Base-by-base conservation (phyloP, 2,113 vertebrate species). In the Eleginops maclovinus region DNA sequence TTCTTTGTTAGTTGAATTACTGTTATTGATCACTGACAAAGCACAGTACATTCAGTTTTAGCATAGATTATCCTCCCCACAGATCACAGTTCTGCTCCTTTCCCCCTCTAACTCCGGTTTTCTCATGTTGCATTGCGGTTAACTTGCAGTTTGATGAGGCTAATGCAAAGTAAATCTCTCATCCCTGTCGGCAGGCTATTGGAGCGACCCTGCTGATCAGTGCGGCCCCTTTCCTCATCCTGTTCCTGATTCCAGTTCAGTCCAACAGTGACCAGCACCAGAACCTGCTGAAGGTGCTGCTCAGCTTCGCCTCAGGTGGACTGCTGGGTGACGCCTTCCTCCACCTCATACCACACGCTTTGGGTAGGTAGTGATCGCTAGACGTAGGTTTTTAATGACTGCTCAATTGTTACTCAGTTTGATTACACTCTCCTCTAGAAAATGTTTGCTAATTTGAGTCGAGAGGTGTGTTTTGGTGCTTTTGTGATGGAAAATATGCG, bases 301-400 rank as follows among this genome's bases (percentile, higher is more conserved):
- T 98, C 53, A 97, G 96, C 89, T 98, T 98, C 11, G 97, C 97
- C 0, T 97, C 97, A 0, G 97, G 97, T 1, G 97, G 97, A 0
- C 94, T 98, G 61, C 93, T 98, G 51, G 97, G 97, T 2, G 97
- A 98, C 12, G 97, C 97, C 58, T 98, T 98, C 77, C 94, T 98
- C 36, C 97, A 98, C 89, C 96, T 98, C 46, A 98, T 98, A 7
- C 97, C 97, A 5, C 97, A 98, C 4, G 97, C 97, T 4, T 81
- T 98, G 11, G 96, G 97, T 98, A 53, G 82, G 95, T 67, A 14
- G 17, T n/a, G 3, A 36, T n/a, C 21, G 0, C 4, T 6, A 22
- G 10, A 26, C 0, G 31, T 15, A 6, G 13, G 1, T 53, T 3
- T 9, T 53, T n/a, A 8, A n/a, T n/a, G n/a, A n/a, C n/a, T n/a